A percentile compares a stretch with the other conserved stretches of the same genome.
Conservation (phyloP, 92 coral and sea anemone species). For the Palythoa grandis region DNA sequence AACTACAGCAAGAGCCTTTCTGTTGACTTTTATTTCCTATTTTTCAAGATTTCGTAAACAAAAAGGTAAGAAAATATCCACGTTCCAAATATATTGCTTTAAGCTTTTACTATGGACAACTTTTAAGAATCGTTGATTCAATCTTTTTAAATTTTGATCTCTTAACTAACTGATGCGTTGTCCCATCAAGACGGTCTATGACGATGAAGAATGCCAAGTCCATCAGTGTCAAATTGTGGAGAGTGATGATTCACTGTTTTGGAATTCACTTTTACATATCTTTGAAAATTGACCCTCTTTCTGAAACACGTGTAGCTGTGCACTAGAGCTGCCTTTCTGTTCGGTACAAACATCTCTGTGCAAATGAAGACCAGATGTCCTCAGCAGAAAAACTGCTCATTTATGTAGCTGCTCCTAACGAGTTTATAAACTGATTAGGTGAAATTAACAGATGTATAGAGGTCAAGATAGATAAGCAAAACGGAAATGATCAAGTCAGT, state of each 20-base stretch:
- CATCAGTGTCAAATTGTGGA: constrained; percentile 33
- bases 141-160: constrained; percentile 27
- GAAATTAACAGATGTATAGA: constrained; percentile 51
- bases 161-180: constrained; percentile 19
- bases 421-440: constrained; percentile 50
- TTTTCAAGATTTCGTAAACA: neutral
- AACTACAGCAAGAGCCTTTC: neutral
- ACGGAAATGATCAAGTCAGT: constrained; percentile 38
- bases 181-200: neutral
- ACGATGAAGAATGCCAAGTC: constrained; percentile 32
- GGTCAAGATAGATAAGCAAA: constrained; percentile 52
- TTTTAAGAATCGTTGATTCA: constrained; percentile 10
- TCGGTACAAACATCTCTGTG: neutral
- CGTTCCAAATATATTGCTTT: neutral
- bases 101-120: neutral
- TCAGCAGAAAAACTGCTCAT: constrained; percentile 17
- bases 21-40: constrained; percentile 4
- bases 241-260: constrained; percentile 12
- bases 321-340: neutral
- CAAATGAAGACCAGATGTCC: constrained; percentile 30
- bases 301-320: constrained; percentile 13
- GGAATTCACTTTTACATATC: constrained; percentile 33
- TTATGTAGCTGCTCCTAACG: constrained; percentile 36
- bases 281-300: neutral
- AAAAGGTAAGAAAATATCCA: neutral